Base-by-base conservation (phyloP, 2,888 invertebrate genomes). In the Drosophila limbata region DNA sequence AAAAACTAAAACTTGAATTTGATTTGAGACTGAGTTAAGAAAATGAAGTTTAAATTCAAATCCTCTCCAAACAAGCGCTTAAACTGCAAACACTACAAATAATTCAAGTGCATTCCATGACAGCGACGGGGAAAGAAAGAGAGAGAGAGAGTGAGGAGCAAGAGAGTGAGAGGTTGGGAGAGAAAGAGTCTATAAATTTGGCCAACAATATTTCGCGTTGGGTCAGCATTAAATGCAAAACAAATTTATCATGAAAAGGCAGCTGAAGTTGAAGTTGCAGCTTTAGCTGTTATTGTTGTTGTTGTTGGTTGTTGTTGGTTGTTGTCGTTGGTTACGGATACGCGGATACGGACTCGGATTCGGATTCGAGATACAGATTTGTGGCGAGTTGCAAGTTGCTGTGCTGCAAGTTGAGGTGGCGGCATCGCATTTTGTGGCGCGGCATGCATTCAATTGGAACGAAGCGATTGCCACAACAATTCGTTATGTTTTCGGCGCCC, bases 401-500 rank as follows among this genome's bases (percentile, higher is more conserved):
- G 13, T 4, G 25, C 5, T 25, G 25, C 25, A 44, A 60, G 60
- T 39, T 45, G 61, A 37, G 51, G 61, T 72, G 79, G 62, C 64
- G 57, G 69, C 64, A 33, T 62, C 42, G 21, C 55, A 44, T 73
- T 78, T 50, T 69, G 68, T 67, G 81, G 85, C 82, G 86, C 80
- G 66, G 69, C 79, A 73, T 73, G 81, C 90, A 91, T 88, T 91
- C 91, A 91, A 90, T 90, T 90, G 91, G 90, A 91, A 91, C 90
- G 91, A 91, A 90, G 73, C 88, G 91, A 91, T 90, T 91, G 91
- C 84, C 79, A 79, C 85, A 84, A 80, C 88, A 79, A 89, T 88
- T 89, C 88, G 90, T 87, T 88, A 79, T 88, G 88, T 88, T 89
- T 83, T 89, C 80, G 82, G 77, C 79, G 79, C 83, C 73, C 81